These are phyloP conservation scores for Folsomia candida DNA, from an alignment of 2,888 invertebrate genomes.

Conservation along the genomic window DNA sequence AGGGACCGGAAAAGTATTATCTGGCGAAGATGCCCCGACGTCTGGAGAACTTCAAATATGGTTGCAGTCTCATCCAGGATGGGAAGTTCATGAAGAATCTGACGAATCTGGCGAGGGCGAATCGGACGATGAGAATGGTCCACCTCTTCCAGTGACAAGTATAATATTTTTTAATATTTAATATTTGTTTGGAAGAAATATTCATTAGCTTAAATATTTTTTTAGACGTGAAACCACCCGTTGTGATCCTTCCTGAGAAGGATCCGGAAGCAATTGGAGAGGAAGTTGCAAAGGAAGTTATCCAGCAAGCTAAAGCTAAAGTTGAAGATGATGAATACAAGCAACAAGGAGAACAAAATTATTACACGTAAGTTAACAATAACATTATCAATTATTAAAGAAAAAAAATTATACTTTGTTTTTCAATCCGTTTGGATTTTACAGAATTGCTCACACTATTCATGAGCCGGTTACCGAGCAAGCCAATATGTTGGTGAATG, in stretches of 20 bases:
- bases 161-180: neutral
- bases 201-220: too few relatives aligned
- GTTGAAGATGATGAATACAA: slow-evolving; percentile 61
- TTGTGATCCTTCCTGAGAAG: slow-evolving; percentile 23
- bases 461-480: slow-evolving; percentile 93
- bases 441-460: slow-evolving; percentile 92
- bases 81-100: slow-evolving; percentile 57
- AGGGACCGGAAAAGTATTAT: slow-evolving; percentile 53
- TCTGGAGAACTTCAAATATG: slow-evolving; percentile 56
- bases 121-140: slow-evolving; percentile 47
- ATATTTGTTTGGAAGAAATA: neutral
- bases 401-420: neutral
- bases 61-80: slow-evolving; percentile 59
- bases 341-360: slow-evolving; percentile 56
- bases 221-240: slow-evolving; percentile 28
- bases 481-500: slow-evolving; percentile 89
- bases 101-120: slow-evolving; percentile 48
- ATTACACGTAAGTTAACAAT: slow-evolving; percentile 55
- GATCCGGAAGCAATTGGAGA: slow-evolving; percentile 44
- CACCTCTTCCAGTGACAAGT: neutral
- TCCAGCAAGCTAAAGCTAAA: slow-evolving; percentile 53
- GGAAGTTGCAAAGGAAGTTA: slow-evolving; percentile 51
- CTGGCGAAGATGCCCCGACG: slow-evolving; percentile 57
- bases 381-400: neutral
- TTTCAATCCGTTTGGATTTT: neutral